Conservation (phyloP, 2,113 vertebrate species). For the Malurus alboscapulatus region DNA sequence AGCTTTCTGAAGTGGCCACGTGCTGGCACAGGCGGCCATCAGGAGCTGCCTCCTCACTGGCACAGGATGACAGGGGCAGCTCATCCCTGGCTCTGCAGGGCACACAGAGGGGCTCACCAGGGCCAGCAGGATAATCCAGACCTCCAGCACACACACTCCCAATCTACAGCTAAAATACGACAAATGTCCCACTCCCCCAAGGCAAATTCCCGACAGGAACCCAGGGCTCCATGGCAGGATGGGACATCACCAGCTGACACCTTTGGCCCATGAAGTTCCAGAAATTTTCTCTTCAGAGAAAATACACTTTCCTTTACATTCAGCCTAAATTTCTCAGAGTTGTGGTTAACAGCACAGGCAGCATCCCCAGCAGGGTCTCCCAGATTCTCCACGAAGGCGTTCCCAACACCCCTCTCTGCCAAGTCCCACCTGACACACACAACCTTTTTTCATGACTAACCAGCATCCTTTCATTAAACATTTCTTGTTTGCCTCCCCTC, state of each 20-base stretch:
- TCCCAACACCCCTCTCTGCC: neutral
- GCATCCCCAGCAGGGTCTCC: neutral
- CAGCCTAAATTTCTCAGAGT: neutral
- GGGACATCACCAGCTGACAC: accelerated
- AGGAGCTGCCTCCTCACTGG: neutral
- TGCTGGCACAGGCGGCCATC: accelerated
- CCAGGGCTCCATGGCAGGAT: accelerated
- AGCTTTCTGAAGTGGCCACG: neutral
- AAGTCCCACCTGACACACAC: neutral
- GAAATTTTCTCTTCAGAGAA: neutral
- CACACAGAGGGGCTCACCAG: neutral
- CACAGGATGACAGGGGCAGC: neutral
- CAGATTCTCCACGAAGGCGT: neutral
- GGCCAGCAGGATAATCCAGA: neutral
- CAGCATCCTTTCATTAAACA: neutral
- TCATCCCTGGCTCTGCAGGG: neutral
- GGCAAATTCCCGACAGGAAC: accelerated
- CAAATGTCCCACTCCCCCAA: neutral
- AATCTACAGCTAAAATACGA: neutral
- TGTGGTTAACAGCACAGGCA: neutral
- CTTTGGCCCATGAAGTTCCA: neutral
- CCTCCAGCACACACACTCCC: neutral
- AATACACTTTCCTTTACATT: neutral
- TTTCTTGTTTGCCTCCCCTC: neutral
- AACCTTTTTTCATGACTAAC: neutral